A percentile compares a stretch with the other conserved stretches of the same genome.
Evolutionary conservation across 2,888 invertebrate genomes (phyloP).

Genomic region (Trichogramma dendrolimi): DNA sequence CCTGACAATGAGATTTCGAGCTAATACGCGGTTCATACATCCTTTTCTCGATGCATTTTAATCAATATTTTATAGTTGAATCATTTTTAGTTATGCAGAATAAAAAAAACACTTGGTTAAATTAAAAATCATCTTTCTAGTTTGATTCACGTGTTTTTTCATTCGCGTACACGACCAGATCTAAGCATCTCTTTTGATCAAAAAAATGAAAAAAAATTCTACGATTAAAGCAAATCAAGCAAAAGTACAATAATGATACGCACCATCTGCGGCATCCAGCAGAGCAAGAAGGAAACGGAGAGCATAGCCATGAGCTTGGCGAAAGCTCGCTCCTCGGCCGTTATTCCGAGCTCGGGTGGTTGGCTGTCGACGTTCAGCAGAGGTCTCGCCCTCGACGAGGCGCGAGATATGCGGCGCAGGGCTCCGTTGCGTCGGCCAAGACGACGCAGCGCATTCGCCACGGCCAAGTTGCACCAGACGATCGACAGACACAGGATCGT

Average conservation of each 20-base stretch:
- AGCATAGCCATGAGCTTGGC: slow-evolving; percentile 79
- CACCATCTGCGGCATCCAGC: slow-evolving; percentile 88
- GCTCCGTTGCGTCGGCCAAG: slow-evolving; percentile 50
- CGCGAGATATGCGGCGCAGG: slow-evolving; percentile 44
- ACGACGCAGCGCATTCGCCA: slow-evolving; percentile 69
- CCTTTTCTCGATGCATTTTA: too few species aligned
- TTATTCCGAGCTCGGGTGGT: slow-evolving; percentile 49
- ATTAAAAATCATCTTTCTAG: neutral
- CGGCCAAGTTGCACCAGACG: slow-evolving; percentile 78
- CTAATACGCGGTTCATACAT: too few species aligned
- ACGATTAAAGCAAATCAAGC: slow-evolving; percentile 6
- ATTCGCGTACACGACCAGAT: too few species aligned
- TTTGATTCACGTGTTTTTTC: neutral
- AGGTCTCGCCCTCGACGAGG: slow-evolving; percentile 45
- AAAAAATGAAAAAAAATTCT: too few species aligned
- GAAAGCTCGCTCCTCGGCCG: slow-evolving; percentile 80
- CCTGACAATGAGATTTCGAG: too few species aligned
- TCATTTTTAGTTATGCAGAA: neutral
- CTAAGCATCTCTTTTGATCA: too few species aligned
- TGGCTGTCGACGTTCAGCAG: slow-evolving; percentile 36
- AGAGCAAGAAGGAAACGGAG: slow-evolving; percentile 76
- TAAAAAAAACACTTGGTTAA: neutral
- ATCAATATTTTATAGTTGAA: too few species aligned
- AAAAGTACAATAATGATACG: slow-evolving; percentile 38
- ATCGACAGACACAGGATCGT: slow-evolving; percentile 69